Conservation (phyloP, 2,888 invertebrate species). For the Kuschelorhynchus macadamiae region DNA sequence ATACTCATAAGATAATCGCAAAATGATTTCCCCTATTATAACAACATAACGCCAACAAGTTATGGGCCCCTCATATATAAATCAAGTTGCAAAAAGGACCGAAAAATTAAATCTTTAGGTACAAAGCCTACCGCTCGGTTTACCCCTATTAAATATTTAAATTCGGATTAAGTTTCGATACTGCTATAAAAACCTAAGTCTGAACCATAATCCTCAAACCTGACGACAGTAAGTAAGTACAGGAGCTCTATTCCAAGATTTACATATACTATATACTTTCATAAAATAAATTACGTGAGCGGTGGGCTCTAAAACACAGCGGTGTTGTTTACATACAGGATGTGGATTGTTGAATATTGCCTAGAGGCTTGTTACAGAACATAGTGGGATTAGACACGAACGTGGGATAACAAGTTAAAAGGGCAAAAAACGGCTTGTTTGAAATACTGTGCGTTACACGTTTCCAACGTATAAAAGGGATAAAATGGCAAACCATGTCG, state of each 20-base stretch:
- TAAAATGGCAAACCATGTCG: too few relatives aligned
- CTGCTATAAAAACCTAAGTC: conserved; percentile 40
- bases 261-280: conserved; percentile 44
- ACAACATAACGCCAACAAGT: too few relatives aligned
- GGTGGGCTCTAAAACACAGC: conserved; percentile 40
- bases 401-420: background rate
- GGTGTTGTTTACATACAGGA: conserved; percentile 46
- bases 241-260: conserved; percentile 36
- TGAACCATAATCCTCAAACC: conserved; percentile 34
- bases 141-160: conserved; percentile 44
- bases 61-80: conserved; percentile 6
- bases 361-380: conserved; percentile 31
- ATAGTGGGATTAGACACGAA: conserved; percentile 25
- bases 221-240: conserved; percentile 23
- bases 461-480: too few relatives aligned
- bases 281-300: conserved; percentile 40
- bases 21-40: too few relatives aligned
- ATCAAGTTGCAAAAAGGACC: conserved; percentile 20
- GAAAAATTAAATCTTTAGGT: conserved; percentile 33
- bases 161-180: conserved; percentile 43
- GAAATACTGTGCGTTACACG: too few relatives aligned
- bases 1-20: too few relatives aligned
- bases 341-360: conserved; percentile 34
- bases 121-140: conserved; percentile 36
- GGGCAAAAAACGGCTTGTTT: background rate